phyloP scores from a whole-genome alignment of 2,888 invertebrate species.

The Phengaris arion region DNA sequence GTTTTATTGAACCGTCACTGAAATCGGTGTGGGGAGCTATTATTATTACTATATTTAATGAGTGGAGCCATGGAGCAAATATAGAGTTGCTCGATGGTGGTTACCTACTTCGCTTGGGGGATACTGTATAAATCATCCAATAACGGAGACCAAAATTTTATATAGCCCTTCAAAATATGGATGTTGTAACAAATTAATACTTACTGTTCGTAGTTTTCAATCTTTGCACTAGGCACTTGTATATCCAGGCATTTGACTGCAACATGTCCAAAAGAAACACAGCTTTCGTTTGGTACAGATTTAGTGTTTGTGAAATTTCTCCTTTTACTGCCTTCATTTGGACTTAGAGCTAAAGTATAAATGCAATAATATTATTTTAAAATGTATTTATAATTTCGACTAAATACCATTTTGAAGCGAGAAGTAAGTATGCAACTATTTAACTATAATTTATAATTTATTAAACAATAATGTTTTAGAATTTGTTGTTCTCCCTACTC shows the following conservation, averaged over 20 bases:
- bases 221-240: slow-evolving; percentile 55
- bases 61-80: no score
- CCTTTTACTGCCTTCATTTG: slow-evolving; percentile 48
- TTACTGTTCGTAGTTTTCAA: slow-evolving; percentile 52
- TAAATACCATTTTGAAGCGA: no score
- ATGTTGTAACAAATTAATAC: slow-evolving; percentile 10
- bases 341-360: slow-evolving; percentile 49
- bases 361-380: background rate
- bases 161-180: background rate
- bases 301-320: slow-evolving; percentile 47
- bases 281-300: slow-evolving; percentile 54
- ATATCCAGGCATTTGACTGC: slow-evolving; percentile 60
- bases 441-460: no score
- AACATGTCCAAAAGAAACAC: slow-evolving; percentile 48
- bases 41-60: no score
- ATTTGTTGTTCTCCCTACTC: background rate
- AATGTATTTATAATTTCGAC: no score
- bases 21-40: no score
- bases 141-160: background rate
- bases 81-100: no score
- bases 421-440: no score
- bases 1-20: no score
- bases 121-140: no score
- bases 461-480: no score
- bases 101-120: no score